These are phyloP conservation scores for Spilosoma lubricipeda DNA, from an alignment of 2,888 invertebrate species.

Conservation along the genomic window DNA sequence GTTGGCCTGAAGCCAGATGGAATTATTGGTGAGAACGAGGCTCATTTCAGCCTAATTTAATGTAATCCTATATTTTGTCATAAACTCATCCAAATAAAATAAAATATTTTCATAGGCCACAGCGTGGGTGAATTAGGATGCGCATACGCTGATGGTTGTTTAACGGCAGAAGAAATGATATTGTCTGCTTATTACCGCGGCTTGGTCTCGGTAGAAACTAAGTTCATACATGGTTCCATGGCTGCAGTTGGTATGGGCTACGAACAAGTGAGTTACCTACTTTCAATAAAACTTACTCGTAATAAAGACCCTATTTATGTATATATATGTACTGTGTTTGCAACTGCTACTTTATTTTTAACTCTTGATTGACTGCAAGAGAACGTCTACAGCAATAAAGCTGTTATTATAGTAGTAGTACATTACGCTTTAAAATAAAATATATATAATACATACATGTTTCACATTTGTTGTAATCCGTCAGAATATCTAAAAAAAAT, in stretches of 20 bases:
- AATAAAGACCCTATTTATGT: neutral
- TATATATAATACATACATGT: no score
- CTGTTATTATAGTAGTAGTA: no score
- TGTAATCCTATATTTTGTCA: neutral
- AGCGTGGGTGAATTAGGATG: constrained; percentile 98
- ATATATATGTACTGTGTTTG: no score
- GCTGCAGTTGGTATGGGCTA: constrained; percentile 92
- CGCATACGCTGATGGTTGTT: constrained; percentile 96
- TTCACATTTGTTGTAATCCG: no score
- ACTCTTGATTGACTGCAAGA: no score
- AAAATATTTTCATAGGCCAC: constrained; percentile 87
- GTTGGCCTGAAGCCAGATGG: constrained; percentile 89
- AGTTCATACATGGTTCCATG: constrained; percentile 92
- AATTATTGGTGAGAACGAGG: constrained; percentile 77
- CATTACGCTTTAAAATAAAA: no score
- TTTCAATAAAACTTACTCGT: neutral
- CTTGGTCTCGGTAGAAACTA: constrained; percentile 89
- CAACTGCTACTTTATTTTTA: no score
- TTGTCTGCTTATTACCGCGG: constrained; percentile 93
- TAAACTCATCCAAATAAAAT: neutral
- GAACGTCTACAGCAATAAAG: no score
- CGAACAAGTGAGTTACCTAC: constrained; percentile 73
- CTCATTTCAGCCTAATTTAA: neutral
- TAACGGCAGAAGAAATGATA: constrained; percentile 94
- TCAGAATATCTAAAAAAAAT: no score